A percentile compares a stretch with the other conserved stretches of the same genome.
phyloP scores from a whole-genome alignment of 1,140 invertebrate species.

The Ceratitis capitata region DNA sequence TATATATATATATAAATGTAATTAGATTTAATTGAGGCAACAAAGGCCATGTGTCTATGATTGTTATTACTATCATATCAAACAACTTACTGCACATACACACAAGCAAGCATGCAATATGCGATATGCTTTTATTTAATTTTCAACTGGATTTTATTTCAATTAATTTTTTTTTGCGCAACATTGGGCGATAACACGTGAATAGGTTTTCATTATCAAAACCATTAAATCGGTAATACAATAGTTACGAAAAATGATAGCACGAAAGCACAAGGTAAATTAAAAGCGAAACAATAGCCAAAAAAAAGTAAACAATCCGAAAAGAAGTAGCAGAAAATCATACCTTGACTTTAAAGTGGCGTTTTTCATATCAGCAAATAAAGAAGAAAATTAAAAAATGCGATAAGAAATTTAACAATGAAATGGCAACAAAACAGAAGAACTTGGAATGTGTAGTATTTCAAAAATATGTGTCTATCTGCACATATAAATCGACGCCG shows the following conservation, averaged over 20 bases:
- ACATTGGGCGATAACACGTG: neutral
- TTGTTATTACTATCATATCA: neutral
- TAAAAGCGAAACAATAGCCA: neutral
- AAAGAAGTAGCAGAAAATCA: neutral
- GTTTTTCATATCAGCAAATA: neutral
- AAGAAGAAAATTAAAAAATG: neutral
- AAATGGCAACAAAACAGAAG: neutral
- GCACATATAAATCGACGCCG: no score
- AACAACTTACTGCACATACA: neutral
- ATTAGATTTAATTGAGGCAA: neutral
- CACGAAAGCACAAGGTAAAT: neutral
- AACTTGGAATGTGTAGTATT: no score
- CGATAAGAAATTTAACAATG: neutral
- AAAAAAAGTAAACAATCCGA: neutral
- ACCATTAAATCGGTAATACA: neutral
- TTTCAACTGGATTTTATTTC: neutral
- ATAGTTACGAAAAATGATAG: neutral
- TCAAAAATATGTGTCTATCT: no score
- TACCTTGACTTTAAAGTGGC: neutral
- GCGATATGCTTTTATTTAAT: neutral
- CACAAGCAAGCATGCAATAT: neutral
- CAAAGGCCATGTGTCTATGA: neutral
- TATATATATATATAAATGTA: neutral
- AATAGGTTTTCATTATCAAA: neutral
- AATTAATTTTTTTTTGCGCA: neutral